Conservation (phyloP, 2,113 vertebrate genomes). For the Helogale parvula region DNA sequence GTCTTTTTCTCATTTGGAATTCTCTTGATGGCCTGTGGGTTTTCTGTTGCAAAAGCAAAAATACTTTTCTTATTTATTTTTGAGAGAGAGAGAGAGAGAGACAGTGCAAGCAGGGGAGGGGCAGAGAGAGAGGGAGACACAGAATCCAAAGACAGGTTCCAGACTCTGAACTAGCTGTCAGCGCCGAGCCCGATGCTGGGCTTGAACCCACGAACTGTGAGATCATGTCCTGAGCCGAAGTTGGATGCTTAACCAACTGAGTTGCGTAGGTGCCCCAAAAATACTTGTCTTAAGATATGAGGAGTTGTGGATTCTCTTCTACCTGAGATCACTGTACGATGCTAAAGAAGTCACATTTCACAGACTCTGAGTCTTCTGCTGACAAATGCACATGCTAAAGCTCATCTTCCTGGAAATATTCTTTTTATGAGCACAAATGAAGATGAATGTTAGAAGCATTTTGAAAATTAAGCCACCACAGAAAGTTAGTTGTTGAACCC, state of each 20-base stretch:
- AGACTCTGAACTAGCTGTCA: too few species aligned
- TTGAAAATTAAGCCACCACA: not conserved
- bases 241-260: too few species aligned
- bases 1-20: not conserved
- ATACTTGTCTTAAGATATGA: not conserved
- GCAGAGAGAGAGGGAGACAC: too few species aligned
- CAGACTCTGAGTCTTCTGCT: not conserved
- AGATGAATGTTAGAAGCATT: not conserved
- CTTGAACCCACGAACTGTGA: too few species aligned
- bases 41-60: not conserved
- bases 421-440: not conserved
- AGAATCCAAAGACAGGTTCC: too few species aligned
- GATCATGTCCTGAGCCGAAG: too few species aligned
- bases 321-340: not conserved
- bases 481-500: not conserved
- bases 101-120: too few species aligned
- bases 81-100: too few species aligned
- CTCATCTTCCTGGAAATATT: not conserved
- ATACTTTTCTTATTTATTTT: not conserved
- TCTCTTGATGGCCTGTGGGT: not conserved
- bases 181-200: too few species aligned
- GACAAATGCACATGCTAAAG: not conserved
- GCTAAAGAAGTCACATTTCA: not conserved
- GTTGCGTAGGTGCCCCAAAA: not conserved
- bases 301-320: not conserved